Evolutionary conservation across 2,797 vertebrate genomes (phyloP).

Genomic region (Rhinoraja longicauda): DNA sequence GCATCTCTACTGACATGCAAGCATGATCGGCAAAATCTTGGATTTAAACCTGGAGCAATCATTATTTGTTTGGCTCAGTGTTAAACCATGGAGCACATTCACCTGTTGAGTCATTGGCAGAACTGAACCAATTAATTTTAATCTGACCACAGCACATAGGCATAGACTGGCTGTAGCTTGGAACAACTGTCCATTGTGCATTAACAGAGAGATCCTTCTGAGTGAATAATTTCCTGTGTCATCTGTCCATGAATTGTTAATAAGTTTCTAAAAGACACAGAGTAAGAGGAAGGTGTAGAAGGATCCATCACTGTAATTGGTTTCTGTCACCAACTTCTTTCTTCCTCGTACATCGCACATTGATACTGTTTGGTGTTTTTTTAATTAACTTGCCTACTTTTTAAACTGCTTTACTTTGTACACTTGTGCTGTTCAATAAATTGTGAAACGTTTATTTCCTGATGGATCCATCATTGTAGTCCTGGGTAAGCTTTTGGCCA

Average conservation of each 20-base stretch:
- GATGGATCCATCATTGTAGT: neutral
- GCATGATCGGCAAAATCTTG: neutral
- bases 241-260: conserved; percentile 22
- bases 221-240: conserved; percentile 27
- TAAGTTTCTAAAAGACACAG: conserved; percentile 35
- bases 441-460: conserved; percentile 16
- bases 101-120: neutral
- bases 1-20: neutral
- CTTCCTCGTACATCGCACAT: neutral
- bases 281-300: neutral
- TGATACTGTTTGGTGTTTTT: neutral
- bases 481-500: neutral
- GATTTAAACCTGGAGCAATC: neutral
- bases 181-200: conserved; percentile 11
- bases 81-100: neutral
- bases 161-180: neutral
- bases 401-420: conserved; percentile 20
- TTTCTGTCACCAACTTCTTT: conserved; percentile 28
- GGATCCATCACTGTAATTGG: conserved; percentile 32
- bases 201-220: conserved; percentile 27
- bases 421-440: conserved; percentile 21
- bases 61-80: neutral
- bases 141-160: neutral
- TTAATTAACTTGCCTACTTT: neutral
- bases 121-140: neutral